These are phyloP conservation scores for Bombus sylvicola DNA, from an alignment of 1,140 invertebrate species.

Conservation along the genomic window DNA sequence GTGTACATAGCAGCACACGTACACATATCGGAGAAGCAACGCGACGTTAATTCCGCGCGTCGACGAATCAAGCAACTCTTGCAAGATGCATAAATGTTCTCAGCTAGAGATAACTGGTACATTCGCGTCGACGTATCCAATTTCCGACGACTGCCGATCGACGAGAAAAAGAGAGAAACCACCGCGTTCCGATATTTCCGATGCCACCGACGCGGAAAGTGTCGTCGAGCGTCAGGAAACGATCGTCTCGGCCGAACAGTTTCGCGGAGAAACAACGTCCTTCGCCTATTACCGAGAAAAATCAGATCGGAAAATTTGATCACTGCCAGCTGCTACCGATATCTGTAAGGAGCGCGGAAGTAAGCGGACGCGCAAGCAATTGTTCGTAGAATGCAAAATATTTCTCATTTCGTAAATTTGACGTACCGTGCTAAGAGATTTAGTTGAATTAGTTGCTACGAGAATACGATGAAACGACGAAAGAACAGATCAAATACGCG, in stretches of 20 bases:
- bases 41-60: not conserved
- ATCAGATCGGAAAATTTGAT: not conserved
- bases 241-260: not conserved
- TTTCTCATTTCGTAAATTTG: too few relatives aligned
- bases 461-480: not conserved
- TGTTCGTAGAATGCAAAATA: too few relatives aligned
- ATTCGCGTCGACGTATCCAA: constrained; percentile 2
- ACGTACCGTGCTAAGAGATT: too few relatives aligned
- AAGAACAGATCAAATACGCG: not conserved
- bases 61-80: not conserved
- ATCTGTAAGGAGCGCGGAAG: not conserved
- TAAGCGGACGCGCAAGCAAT: too few relatives aligned
- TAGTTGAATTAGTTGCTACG: too few relatives aligned
- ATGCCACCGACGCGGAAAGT: too few relatives aligned
- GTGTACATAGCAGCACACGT: too few relatives aligned
- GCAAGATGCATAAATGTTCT: not conserved
- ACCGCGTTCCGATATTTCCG: constrained; percentile 15
- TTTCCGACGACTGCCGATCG: not conserved
- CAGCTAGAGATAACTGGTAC: too few relatives aligned
- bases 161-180: not conserved
- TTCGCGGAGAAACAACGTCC: not conserved
- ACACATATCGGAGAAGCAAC: not conserved
- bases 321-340: not conserved
- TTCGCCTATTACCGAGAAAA: not conserved
- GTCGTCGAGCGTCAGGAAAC: not conserved